These are phyloP conservation scores for Onychomys leucogaster DNA, from an alignment of 2,797 vertebrate genomes.

Conservation along the genomic window DNA sequence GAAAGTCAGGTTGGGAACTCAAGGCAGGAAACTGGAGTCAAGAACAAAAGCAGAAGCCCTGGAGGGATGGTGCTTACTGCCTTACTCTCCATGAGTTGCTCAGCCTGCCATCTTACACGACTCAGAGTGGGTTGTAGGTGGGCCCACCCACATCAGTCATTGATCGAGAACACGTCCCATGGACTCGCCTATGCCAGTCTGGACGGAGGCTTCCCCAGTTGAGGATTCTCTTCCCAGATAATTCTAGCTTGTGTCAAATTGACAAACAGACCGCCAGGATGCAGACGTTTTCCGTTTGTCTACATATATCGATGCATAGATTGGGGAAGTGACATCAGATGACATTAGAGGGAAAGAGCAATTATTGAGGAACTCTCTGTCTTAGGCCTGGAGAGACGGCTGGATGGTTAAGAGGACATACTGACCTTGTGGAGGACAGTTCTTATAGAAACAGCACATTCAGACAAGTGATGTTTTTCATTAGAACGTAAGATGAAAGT, in stretches of 20 bases:
- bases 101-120: not conserved
- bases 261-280: not conserved
- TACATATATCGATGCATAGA: not conserved
- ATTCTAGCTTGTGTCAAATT: not conserved
- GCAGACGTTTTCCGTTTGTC: not conserved
- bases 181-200: not conserved
- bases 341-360: not conserved
- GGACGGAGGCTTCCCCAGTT: not conserved
- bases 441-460: not conserved
- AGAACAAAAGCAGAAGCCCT: not conserved
- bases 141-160: not conserved
- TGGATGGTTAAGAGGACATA: not conserved
- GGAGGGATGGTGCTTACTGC: not conserved
- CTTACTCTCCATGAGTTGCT: not conserved
- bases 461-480: conserved; percentile 12
- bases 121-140: not conserved
- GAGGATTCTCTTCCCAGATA: not conserved
- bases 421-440: not conserved
- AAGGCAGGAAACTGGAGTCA: not conserved
- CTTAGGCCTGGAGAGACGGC: not conserved
- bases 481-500: conserved; percentile 32
- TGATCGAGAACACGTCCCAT: no score
- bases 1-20: not conserved
- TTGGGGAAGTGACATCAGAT: conserved; percentile 14
- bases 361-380: not conserved